Conservation (phyloP, 1,140 invertebrate genomes). For the Mercenaria mercenaria region DNA sequence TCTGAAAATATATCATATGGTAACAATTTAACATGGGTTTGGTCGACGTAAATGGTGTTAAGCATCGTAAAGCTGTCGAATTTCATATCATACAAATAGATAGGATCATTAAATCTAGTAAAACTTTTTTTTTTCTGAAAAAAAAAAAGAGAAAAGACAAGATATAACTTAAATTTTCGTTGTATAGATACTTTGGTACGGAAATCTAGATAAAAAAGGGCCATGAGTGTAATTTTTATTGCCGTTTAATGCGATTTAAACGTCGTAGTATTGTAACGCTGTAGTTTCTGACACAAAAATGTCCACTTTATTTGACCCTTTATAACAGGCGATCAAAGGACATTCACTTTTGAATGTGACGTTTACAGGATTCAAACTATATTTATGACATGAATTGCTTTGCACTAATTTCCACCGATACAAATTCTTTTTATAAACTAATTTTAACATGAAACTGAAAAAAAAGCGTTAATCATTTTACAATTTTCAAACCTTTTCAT, state of each 20-base stretch:
- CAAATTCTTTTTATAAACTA: no score
- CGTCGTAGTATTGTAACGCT: background rate
- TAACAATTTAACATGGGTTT: no score
- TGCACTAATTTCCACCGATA: slow-evolving; percentile 4
- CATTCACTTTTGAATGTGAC: slow-evolving; percentile 23
- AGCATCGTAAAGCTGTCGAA: no score
- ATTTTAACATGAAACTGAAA: no score
- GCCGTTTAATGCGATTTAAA: background rate
- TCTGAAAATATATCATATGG: no score
- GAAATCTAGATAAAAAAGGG: background rate
- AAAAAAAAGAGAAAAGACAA: no score
- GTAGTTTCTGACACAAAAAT: slow-evolving; percentile 23
- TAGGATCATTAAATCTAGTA: no score
- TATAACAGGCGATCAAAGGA: slow-evolving; percentile 15
- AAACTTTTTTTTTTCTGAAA: no score
- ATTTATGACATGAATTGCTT: slow-evolving; percentile 37
- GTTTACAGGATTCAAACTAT: slow-evolving; percentile 25
- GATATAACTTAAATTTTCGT: background rate
- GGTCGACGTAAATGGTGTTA: no score
- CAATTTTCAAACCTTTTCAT: no score
- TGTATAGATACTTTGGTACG: background rate
- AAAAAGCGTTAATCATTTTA: no score
- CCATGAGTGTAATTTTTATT: slow-evolving; percentile 35
- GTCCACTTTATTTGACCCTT: slow-evolving; percentile 36
- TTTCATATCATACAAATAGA: no score